Percentiles rank a stretch among this genome's conserved stretches.
These are phyloP conservation scores for Xerus rutilus DNA, from an alignment of 2,797 vertebrate genomes.

Conservation along the genomic window DNA sequence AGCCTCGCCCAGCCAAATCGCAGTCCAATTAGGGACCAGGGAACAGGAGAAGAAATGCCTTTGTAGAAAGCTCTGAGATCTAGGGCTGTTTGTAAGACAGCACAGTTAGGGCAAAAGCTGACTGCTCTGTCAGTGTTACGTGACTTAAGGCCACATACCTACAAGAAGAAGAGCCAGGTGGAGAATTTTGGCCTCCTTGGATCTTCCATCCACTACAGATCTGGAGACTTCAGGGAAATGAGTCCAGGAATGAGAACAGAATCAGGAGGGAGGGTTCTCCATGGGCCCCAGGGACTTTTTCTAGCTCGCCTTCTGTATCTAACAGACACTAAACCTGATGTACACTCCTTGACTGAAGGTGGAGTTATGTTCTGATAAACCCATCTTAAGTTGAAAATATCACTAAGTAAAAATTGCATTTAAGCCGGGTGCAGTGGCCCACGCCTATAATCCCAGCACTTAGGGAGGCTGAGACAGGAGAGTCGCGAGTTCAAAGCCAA, in stretches of 20 bases:
- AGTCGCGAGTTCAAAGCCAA: too few species aligned
- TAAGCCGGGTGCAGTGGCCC: too few species aligned
- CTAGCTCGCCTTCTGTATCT: background rate
- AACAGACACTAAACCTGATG: background rate
- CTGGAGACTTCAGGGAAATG: background rate
- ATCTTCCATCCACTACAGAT: background rate
- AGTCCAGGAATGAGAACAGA: background rate
- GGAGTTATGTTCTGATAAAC: background rate
- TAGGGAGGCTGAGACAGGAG: too few species aligned
- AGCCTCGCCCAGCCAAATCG: background rate
- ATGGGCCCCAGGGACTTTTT: background rate
- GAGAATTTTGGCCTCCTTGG: background rate
- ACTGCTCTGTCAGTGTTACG: too few species aligned
- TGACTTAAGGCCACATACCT: background rate
- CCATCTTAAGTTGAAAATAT: background rate
- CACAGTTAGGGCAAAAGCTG: background rate
- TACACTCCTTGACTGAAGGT: too few species aligned
- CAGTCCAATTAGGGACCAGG: background rate
- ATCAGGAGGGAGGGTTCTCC: background rate
- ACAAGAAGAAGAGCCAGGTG: background rate
- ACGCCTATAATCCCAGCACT: too few species aligned
- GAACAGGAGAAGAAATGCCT: background rate
- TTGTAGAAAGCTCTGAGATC: background rate
- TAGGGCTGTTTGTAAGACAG: background rate
- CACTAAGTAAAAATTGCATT: too few species aligned